These are phyloP conservation scores for Drosophila nr. perissopoda DNA, from an alignment of 2,888 invertebrate species.

Conservation along the genomic window DNA sequence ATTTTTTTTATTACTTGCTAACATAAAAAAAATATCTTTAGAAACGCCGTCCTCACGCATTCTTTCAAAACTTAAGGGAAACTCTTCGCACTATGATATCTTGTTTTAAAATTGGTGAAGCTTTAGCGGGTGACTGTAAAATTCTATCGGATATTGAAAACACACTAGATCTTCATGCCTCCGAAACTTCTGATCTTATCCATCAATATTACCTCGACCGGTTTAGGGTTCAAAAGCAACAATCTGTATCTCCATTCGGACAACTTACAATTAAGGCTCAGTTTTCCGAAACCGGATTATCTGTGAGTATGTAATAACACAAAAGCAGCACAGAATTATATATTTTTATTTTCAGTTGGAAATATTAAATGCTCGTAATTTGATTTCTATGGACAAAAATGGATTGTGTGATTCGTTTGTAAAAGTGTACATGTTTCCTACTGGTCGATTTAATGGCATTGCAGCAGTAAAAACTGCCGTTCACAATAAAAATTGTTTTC, in stretches of 20 bases:
- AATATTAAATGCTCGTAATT: conserved; percentile 94
- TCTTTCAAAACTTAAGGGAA: conserved; percentile 95
- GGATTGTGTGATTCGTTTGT: conserved; percentile 97
- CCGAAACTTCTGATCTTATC: conserved; percentile 95
- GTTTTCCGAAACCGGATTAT: conserved; percentile 87
- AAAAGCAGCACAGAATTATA: neutral
- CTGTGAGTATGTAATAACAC: conserved; percentile 53
- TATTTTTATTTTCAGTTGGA: conserved; percentile 88
- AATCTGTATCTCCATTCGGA: conserved; percentile 89
- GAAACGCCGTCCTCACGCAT: conserved; percentile 95
- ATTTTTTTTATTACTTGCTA: neutral
- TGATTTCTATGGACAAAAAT: conserved; percentile 94
- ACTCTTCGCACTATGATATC: conserved; percentile 94
- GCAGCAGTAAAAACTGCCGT: conserved; percentile 94
- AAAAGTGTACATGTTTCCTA: conserved; percentile 93
- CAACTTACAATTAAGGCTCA: conserved; percentile 91
- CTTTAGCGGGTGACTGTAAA: conserved; percentile 87
- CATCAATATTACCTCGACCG: conserved; percentile 91
- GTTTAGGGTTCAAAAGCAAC: conserved; percentile 88
- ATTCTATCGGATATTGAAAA: conserved; percentile 89
- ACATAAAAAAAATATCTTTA: conserved; percentile 22
- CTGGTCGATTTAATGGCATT: conserved; percentile 91
- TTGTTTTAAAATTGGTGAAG: conserved; percentile 89
- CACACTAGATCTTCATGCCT: conserved; percentile 92
- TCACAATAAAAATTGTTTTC: conserved; percentile 96